Conservation (phyloP, 2,113 vertebrate species). For the Mohoua ochrocephala region DNA sequence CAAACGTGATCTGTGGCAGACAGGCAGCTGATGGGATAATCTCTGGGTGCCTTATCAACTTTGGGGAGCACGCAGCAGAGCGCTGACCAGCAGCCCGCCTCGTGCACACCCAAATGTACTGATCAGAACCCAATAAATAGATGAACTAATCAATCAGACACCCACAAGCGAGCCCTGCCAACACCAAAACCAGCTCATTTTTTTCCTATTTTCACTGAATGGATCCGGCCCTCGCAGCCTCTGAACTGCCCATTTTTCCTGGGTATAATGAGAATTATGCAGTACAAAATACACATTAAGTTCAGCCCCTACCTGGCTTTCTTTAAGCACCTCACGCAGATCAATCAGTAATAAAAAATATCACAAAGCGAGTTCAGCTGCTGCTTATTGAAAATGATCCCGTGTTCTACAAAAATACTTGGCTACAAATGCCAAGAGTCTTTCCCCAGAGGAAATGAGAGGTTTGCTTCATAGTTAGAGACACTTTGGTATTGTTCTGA, state of each 20-base stretch:
- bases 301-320: neutral
- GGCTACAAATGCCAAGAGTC: neutral
- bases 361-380: neutral
- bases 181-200: neutral
- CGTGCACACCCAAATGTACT: neutral
- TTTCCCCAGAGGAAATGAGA: neutral
- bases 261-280: neutral
- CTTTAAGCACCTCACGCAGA: neutral
- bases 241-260: rapidly evolving
- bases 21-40: rapidly evolving
- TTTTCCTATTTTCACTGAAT: neutral
- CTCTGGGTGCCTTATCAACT: neutral
- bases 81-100: rapidly evolving
- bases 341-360: neutral
- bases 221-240: neutral
- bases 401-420: neutral
- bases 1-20: rapidly evolving
- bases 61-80: neutral
- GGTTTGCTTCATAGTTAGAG: neutral
- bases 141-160: rapidly evolving
- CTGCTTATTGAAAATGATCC: neutral
- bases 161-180: neutral
- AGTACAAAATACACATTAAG: neutral
- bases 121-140: neutral
- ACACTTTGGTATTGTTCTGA: neutral